These are phyloP conservation scores for Connochaetes taurinus DNA, from an alignment of 2,113 vertebrate genomes.

Conservation along the genomic window DNA sequence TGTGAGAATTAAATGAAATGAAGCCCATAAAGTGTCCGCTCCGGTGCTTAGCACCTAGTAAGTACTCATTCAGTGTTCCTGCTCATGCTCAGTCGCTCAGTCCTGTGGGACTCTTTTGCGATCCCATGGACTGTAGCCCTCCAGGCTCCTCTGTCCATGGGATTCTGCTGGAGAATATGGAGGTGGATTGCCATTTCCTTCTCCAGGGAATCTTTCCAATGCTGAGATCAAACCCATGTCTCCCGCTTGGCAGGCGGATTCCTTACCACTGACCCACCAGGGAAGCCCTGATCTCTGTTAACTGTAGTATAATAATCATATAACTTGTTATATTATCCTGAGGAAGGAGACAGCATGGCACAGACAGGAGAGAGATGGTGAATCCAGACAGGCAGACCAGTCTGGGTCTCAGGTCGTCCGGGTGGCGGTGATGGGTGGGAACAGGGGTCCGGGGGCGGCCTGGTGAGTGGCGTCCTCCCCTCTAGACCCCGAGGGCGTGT, in stretches of 20 bases:
- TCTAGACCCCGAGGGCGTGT: conserved; percentile 81
- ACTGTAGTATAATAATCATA: fast-evolving
- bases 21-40: too few species aligned
- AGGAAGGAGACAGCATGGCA: neutral
- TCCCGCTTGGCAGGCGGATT: neutral
- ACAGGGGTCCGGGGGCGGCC: neutral
- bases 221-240: neutral
- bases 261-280: neutral
- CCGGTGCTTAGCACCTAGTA: neutral
- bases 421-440: neutral
- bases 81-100: neutral
- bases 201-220: neutral
- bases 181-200: neutral
- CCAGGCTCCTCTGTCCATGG: neutral
- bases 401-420: neutral
- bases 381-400: neutral
- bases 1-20: neutral
- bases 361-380: neutral
- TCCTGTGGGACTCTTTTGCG: neutral
- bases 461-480: neutral
- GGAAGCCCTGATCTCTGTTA: neutral
- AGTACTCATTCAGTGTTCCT: neutral
- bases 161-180: neutral
- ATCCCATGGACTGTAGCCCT: neutral
- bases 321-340: fast-evolving